phyloP scores from a whole-genome alignment of 2,888 invertebrate genomes.

The Nasonovia ribisnigri region DNA sequence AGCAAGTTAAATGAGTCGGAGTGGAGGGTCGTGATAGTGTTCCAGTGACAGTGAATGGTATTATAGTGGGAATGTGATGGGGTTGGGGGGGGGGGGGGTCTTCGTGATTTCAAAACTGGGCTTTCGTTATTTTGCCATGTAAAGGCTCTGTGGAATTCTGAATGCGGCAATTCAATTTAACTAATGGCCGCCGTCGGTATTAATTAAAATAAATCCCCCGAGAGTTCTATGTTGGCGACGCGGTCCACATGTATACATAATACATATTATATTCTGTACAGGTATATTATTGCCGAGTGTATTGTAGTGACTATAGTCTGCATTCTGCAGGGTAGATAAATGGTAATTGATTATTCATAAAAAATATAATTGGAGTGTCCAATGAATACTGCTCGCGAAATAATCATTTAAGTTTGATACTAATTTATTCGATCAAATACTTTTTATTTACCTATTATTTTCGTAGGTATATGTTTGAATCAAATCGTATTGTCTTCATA shows the following conservation, averaged over 20 bases:
- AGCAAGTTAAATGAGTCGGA: conserved; percentile 9
- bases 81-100: too few species aligned
- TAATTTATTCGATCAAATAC: not conserved
- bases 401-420: not conserved
- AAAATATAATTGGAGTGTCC: conserved; percentile 18
- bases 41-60: not conserved
- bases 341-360: conserved; percentile 26
- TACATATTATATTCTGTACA: not conserved
- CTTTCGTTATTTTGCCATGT: conserved; percentile 24
- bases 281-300: not conserved
- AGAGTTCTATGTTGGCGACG: not conserved
- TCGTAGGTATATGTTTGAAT: not conserved
- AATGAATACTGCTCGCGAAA: not conserved
- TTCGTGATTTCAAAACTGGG: conserved; percentile 44
- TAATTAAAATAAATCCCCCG: conserved; percentile 53
- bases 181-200: conserved; percentile 38
- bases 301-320: not conserved
- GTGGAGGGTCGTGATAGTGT: not conserved
- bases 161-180: conserved; percentile 52
- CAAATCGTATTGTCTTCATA: not conserved
- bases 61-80: not conserved
- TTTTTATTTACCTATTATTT: not conserved
- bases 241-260: not conserved
- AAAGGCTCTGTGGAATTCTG: conserved; percentile 24
- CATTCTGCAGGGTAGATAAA: not conserved